These are phyloP conservation scores for Littorina saxatilis DNA, from an alignment of 1,140 invertebrate species.

Conservation along the genomic window DNA sequence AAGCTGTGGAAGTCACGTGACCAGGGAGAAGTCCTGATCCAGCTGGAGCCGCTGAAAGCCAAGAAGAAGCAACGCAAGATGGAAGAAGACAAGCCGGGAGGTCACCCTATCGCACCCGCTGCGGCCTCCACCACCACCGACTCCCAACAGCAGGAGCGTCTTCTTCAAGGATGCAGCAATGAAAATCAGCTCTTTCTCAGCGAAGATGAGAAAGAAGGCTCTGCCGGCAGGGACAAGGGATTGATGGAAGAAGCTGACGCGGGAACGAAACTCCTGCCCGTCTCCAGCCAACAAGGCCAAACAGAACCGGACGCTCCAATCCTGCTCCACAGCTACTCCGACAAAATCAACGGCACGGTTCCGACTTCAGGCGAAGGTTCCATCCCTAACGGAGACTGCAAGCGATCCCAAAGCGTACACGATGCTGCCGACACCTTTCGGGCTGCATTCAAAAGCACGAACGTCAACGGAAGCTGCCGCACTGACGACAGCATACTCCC, in stretches of 20 bases:
- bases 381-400: neutral
- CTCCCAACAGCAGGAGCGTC: neutral
- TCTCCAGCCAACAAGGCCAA: neutral
- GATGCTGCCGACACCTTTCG: neutral
- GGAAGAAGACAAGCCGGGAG: neutral
- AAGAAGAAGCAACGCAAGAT: neutral
- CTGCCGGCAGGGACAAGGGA: neutral
- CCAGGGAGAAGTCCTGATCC: conserved; percentile 8
- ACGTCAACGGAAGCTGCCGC: no score
- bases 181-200: neutral
- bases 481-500: no score
- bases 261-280: neutral
- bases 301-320: neutral
- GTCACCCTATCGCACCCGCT: no score
- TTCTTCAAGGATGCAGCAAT: no score
- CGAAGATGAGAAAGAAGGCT: neutral
- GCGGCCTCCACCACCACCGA: neutral
- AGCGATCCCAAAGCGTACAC: neutral
- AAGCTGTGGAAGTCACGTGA: conserved; percentile 1
- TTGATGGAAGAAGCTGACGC: neutral
- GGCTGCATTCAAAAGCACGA: no score
- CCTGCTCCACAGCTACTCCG: neutral
- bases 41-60: neutral
- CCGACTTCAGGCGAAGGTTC: no score
- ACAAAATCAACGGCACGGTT: neutral